phyloP scores from a whole-genome alignment of 2,797 vertebrate genomes.

The Craterocephalus amniculus region DNA sequence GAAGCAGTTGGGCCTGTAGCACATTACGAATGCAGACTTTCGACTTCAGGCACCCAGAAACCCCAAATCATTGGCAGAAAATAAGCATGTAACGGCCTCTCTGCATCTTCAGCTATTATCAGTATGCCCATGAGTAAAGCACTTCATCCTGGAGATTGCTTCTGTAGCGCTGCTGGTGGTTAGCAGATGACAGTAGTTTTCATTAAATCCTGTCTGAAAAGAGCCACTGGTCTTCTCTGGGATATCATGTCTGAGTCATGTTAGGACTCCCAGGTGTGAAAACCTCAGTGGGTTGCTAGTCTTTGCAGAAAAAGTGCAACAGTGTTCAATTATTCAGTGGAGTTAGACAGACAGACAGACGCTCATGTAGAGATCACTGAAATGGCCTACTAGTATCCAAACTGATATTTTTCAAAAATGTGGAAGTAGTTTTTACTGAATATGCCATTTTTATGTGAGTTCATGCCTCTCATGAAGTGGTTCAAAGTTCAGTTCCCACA shows the following conservation, averaged over 20 bases:
- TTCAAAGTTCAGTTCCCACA: too few relatives aligned
- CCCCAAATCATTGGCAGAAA: conserved; percentile 19
- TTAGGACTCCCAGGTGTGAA: not conserved
- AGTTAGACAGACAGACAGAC: not conserved
- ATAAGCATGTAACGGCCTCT: conserved; percentile 29
- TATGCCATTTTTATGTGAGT: too few relatives aligned
- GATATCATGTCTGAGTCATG: not conserved
- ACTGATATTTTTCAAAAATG: not conserved
- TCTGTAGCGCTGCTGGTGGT: conserved; percentile 16
- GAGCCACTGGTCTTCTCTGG: not conserved
- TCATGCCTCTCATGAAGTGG: too few relatives aligned
- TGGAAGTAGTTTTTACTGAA: not conserved
- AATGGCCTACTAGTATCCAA: not conserved
- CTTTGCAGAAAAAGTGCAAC: not conserved
- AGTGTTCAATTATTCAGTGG: not conserved
- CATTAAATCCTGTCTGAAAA: conserved; percentile 9
- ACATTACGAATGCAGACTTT: conserved; percentile 58
- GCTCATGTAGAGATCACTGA: not conserved
- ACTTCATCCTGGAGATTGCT: conserved; percentile 16
- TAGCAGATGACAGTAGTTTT: not conserved
- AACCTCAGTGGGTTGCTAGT: not conserved
- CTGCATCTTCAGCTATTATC: conserved; percentile 25
- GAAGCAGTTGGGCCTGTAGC: conserved; percentile 46
- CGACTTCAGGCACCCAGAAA: conserved; percentile 43
- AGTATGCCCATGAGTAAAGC: conserved; percentile 44